Evolutionary conservation across 2,888 invertebrate genomes (phyloP).

Genomic region (Mycogona germanica): DNA sequence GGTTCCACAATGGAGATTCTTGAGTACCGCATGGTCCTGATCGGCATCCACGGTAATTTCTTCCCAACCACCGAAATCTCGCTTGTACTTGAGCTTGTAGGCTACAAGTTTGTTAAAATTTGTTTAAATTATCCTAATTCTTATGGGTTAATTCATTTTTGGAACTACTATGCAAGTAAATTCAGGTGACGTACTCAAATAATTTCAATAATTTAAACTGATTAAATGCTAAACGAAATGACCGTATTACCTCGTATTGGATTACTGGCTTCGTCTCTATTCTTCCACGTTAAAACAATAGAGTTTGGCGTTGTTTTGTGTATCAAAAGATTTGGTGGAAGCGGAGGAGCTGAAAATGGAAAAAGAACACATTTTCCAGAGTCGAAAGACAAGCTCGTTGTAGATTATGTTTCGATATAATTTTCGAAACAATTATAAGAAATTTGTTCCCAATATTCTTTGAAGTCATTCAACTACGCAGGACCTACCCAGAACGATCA

Average conservation of each 20-base stretch:
- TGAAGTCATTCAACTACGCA: not conserved
- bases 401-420: too few relatives aligned
- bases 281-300: slow-evolving; percentile 15
- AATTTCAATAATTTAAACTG: too few relatives aligned
- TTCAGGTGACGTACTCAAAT: too few relatives aligned
- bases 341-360: slow-evolving; percentile 18
- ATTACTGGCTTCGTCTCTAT: slow-evolving; percentile 8
- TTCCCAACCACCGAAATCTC: slow-evolving; percentile 21
- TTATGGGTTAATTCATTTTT: too few relatives aligned
- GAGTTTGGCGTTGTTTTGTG: slow-evolving; percentile 14
- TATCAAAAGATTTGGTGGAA: slow-evolving; percentile 15
- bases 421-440: too few relatives aligned
- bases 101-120: not conserved
- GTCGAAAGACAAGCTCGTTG: too few relatives aligned
- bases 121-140: not conserved
- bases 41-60: slow-evolving; percentile 16
- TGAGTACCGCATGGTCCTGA: slow-evolving; percentile 6
- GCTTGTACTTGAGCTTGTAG: slow-evolving; percentile 18
- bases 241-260: slow-evolving; percentile 11
- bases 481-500: slow-evolving; percentile 17
- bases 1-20: slow-evolving; percentile 18
- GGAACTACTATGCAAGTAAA: too few relatives aligned
- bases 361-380: not conserved
- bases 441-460: not conserved
- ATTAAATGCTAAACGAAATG: too few relatives aligned